phyloP scores from a whole-genome alignment of 64 coral and sea anemone genomes.

The Montipora capricornis region DNA sequence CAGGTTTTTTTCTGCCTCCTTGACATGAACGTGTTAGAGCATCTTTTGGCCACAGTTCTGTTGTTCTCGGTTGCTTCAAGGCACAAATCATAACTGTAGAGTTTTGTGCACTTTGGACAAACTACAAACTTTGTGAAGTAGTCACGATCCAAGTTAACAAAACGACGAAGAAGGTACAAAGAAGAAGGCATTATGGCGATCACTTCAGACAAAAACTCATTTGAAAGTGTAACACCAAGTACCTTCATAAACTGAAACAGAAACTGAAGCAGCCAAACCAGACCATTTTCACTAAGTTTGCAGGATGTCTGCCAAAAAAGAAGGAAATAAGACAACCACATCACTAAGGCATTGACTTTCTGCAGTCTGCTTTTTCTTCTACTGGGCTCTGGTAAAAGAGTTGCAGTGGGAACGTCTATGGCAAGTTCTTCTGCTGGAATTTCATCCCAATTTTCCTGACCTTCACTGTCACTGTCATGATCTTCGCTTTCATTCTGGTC shows the following conservation, averaged over 20 bases:
- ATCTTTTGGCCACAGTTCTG: conserved; percentile 33
- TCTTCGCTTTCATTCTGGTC: too few relatives aligned
- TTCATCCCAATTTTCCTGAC: too few relatives aligned
- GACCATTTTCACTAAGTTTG: conserved; percentile 42
- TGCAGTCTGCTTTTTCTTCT: not conserved
- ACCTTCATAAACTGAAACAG: conserved; percentile 40
- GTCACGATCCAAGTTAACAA: too few relatives aligned
- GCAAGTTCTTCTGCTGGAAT: too few relatives aligned
- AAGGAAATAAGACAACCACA: conserved; percentile 55
- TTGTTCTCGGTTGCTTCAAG: not conserved
- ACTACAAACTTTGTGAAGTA: too few relatives aligned
- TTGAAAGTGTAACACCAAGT: conserved; percentile 13
- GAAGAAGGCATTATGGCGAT: conserved; percentile 26
- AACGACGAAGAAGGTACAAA: conserved; percentile 8
- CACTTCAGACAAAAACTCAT: conserved; percentile 11
- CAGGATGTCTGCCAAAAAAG: conserved; percentile 55
- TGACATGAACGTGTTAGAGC: conserved; percentile 8
- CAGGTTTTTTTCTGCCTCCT: conserved; percentile 29
- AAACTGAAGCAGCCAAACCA: conserved; percentile 48
- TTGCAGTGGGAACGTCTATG: not conserved
- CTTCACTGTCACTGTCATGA: too few relatives aligned
- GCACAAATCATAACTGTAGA: too few relatives aligned
- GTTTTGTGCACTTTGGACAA: too few relatives aligned
- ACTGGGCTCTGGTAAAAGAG: conserved; percentile 12
- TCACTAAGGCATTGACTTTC: conserved; percentile 14